Evolutionary conservation across 1,140 invertebrate genomes (phyloP).

Genomic region (Pseudomyrmex sp.): DNA sequence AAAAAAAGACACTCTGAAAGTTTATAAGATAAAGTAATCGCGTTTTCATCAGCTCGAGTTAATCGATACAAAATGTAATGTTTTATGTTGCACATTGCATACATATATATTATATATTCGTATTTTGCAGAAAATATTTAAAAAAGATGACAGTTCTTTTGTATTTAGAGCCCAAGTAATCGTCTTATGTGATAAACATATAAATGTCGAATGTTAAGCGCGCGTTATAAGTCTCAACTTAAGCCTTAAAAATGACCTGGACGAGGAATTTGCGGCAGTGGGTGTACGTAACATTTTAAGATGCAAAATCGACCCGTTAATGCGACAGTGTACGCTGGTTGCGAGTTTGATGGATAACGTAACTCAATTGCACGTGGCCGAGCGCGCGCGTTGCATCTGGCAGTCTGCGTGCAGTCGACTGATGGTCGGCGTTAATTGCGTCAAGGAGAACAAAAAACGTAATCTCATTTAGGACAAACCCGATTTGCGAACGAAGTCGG

Average conservation of each 20-base stretch:
- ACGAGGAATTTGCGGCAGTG: background rate
- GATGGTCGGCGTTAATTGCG: conserved; percentile 37
- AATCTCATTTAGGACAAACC: conserved; percentile 28
- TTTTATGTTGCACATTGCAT: no score
- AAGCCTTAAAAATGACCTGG: conserved; percentile 9
- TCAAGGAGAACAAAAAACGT: conserved; percentile 40
- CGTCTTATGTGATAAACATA: background rate
- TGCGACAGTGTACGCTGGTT: conserved; percentile 1
- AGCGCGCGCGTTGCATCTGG: conserved; percentile 29
- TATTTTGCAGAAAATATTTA: no score
- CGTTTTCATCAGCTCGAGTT: no score
- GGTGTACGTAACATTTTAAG: conserved; percentile 1
- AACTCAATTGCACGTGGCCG: conserved; percentile 44
- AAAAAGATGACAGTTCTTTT: no score
- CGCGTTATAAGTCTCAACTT: background rate
- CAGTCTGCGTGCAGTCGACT: conserved; percentile 14
- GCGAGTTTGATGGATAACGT: conserved; percentile 49
- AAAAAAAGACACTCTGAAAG: background rate
- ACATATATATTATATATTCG: no score
- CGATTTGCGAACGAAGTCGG: conserved; percentile 3
- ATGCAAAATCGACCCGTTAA: conserved; percentile 28
- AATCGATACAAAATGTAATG: no score
- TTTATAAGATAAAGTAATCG: background rate
- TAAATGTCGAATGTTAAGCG: background rate
- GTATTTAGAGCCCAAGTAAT: background rate